Conservation (phyloP, 2,888 invertebrate genomes). For the Sesamia inferens region DNA sequence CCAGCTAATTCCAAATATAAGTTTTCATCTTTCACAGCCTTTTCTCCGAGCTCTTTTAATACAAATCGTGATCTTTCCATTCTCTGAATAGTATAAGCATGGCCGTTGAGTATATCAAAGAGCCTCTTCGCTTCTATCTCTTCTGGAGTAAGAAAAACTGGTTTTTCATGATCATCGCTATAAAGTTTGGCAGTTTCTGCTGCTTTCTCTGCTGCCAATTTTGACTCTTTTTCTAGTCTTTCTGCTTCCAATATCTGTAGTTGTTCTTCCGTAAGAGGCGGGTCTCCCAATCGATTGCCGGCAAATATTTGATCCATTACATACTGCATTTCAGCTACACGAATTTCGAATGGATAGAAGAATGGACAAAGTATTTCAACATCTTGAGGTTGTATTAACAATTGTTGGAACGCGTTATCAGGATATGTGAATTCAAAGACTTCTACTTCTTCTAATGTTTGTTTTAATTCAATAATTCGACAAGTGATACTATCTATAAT, state of each 20-base stretch:
- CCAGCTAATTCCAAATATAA: constrained; percentile 83
- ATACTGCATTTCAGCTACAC: constrained; percentile 84
- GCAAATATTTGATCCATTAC: constrained; percentile 83
- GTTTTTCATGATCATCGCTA: constrained; percentile 71
- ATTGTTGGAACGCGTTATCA: constrained; percentile 92
- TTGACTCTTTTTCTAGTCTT: constrained; percentile 74
- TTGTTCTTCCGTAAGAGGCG: constrained; percentile 80
- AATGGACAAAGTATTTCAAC: constrained; percentile 91
- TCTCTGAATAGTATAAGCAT: constrained; percentile 79
- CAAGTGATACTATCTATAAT: constrained; percentile 90
- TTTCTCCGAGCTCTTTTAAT: constrained; percentile 68
- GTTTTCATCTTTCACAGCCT: constrained; percentile 77
- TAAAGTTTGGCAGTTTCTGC: constrained; percentile 72
- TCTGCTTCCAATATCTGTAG: constrained; percentile 75
- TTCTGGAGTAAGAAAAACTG: constrained; percentile 72
- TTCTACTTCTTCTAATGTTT: constrained; percentile 89
- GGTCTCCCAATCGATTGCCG: constrained; percentile 83
- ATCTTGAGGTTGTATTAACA: constrained; percentile 92
- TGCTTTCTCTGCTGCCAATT: constrained; percentile 74
- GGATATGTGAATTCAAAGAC: constrained; percentile 92
- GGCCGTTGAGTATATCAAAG: constrained; percentile 74
- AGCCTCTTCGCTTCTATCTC: constrained; percentile 74
- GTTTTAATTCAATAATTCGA: constrained; percentile 90
- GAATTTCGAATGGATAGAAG: constrained; percentile 91
- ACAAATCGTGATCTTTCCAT: constrained; percentile 81